Evolutionary conservation across 2,888 invertebrate species (phyloP).

Genomic region (Notocelia uddmanniana): DNA sequence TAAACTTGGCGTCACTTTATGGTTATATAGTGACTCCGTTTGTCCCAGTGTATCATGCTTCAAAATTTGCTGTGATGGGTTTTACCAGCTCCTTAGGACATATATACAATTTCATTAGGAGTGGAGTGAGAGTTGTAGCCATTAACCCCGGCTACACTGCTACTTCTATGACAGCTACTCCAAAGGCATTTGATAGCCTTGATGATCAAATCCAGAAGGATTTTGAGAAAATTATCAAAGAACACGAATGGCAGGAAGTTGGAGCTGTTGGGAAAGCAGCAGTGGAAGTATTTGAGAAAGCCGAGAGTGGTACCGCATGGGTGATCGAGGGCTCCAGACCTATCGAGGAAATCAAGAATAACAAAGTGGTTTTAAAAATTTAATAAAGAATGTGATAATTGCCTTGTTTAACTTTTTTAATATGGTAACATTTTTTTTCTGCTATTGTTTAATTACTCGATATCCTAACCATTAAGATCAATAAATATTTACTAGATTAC

Average conservation of each 20-base stretch:
- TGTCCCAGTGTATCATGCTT: conserved; percentile 86
- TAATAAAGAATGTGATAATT: too few relatives aligned
- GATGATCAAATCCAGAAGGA: conserved; percentile 50
- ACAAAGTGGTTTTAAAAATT: too few relatives aligned
- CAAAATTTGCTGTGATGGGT: conserved; percentile 85
- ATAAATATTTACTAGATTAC: too few relatives aligned
- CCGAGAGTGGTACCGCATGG: conserved; percentile 83
- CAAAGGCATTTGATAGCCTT: conserved; percentile 46
- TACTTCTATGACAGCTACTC: conserved; percentile 58
- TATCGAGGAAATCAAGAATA: conserved; percentile 57
- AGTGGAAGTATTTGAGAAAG: conserved; percentile 66
- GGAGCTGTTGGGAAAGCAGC: conserved; percentile 64
- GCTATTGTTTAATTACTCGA: too few relatives aligned
- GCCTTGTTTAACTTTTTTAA: too few relatives aligned
- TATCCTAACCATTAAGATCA: too few relatives aligned
- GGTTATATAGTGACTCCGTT: conserved; percentile 81
- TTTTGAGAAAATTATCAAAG: conserved; percentile 51
- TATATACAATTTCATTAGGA: conserved; percentile 71
- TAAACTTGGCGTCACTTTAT: conserved; percentile 87
- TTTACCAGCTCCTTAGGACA: conserved; percentile 80
- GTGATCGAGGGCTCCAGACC: conserved; percentile 75
- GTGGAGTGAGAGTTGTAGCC: conserved; percentile 81
- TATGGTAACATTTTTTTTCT: too few relatives aligned
- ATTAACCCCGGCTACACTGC: conserved; percentile 84
- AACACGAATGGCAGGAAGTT: conserved; percentile 60